These are phyloP conservation scores for Pristiophorus japonicus DNA, from an alignment of 2,113 vertebrate species.

Conservation along the genomic window DNA sequence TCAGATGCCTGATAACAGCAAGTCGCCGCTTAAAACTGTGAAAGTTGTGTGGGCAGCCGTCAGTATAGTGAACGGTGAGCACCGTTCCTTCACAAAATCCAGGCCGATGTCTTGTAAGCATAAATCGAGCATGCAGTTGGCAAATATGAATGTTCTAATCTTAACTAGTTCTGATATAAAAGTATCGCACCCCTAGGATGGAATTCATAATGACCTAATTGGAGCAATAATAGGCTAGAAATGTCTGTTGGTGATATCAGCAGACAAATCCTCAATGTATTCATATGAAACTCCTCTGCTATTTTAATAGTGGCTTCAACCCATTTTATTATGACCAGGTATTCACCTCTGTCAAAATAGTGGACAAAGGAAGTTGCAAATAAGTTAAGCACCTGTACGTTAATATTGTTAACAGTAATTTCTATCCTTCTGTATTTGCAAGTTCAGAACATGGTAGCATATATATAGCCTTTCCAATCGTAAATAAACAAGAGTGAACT, in stretches of 20 bases:
- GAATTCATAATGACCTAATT: not conserved
- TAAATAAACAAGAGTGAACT: not conserved
- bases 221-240: not conserved
- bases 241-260: not conserved
- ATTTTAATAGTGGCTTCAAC: not conserved
- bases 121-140: not conserved
- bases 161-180: not conserved
- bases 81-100: too few species aligned
- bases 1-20: too few species aligned
- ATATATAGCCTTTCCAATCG: not conserved
- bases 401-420: too few species aligned
- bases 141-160: not conserved
- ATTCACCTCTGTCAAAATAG: too few species aligned
- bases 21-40: too few species aligned
- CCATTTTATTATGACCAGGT: not conserved
- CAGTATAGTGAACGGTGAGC: too few species aligned
- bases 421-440: not conserved
- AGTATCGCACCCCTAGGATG: not conserved
- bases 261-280: not conserved
- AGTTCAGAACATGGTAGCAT: not conserved
- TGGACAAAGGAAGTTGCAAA: too few species aligned
- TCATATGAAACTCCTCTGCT: not conserved
- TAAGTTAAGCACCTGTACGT: too few species aligned
- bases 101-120: not conserved
- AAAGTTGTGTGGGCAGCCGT: too few species aligned